These are phyloP conservation scores for Drosophila mulleri DNA, from an alignment of 2,888 invertebrate species.

Conservation along the genomic window DNA sequence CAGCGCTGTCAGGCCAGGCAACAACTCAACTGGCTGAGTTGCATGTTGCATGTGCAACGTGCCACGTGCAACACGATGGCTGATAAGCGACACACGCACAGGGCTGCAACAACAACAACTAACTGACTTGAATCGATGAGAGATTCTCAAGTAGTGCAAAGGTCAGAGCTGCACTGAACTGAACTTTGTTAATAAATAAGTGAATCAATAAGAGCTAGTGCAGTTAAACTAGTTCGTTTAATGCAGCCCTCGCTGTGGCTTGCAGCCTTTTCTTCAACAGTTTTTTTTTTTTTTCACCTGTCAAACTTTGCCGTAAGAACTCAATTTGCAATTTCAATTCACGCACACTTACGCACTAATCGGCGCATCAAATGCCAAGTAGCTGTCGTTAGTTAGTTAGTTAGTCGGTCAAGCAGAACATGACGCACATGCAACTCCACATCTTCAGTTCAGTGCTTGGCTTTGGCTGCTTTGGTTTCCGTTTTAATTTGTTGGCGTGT, in stretches of 20 bases:
- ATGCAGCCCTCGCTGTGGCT: constrained; percentile 34
- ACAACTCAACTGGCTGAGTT: constrained; percentile 73
- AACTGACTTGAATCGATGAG: not conserved
- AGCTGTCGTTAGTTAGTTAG: constrained; percentile 43
- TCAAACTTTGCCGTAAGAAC: constrained; percentile 37
- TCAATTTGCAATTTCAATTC: constrained; percentile 45
- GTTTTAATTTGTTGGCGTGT: constrained; percentile 55
- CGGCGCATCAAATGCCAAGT: constrained; percentile 76
- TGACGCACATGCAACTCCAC: constrained; percentile 62
- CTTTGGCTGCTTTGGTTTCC: constrained; percentile 49
- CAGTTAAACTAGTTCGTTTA: too few species aligned
- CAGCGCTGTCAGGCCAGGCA: constrained; percentile 69
- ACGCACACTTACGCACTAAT: constrained; percentile 60
- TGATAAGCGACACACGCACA: constrained; percentile 51
- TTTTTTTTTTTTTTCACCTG: constrained; percentile 13
- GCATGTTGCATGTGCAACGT: constrained; percentile 73
- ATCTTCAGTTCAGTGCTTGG: not conserved
- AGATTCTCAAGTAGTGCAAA: not conserved
- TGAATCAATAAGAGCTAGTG: too few species aligned
- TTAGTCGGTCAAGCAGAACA: constrained; percentile 42
- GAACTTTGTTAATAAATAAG: too few species aligned
- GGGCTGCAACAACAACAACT: constrained; percentile 37
- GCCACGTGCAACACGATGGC: constrained; percentile 41
- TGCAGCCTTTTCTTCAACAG: constrained; percentile 11
- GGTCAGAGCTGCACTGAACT: not conserved